Conservation (phyloP, 2,113 vertebrate genomes). For the Brachyhypopomus occidentalis region DNA sequence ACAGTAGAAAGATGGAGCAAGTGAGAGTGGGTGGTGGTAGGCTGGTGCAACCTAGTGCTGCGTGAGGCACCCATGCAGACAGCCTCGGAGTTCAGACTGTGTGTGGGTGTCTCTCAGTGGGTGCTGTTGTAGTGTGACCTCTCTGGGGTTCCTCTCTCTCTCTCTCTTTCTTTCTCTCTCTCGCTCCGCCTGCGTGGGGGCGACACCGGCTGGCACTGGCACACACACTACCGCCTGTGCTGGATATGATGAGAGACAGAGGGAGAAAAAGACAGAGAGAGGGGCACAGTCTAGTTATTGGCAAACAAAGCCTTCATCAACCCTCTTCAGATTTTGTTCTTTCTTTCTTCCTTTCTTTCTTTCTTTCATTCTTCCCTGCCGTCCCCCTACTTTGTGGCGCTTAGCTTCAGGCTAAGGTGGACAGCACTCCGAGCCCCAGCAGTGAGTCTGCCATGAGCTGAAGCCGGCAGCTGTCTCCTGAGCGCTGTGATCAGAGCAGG, state of each 20-base stretch:
- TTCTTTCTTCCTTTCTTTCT: not conserved
- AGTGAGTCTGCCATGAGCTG: not conserved
- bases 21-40: constrained; percentile 51
- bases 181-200: constrained; percentile 37
- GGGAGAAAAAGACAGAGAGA: constrained; percentile 3
- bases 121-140: constrained; percentile 54
- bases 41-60: constrained; percentile 40
- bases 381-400: not conserved
- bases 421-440: not conserved
- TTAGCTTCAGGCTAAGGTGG: not conserved
- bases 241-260: constrained; percentile 27
- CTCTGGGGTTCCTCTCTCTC: constrained; percentile 19
- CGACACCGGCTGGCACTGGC: constrained; percentile 42
- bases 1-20: constrained; percentile 45
- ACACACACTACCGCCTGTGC: constrained; percentile 3
- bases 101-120: constrained; percentile 63
- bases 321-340: not conserved
- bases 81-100: constrained; percentile 57
- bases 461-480: constrained; percentile 3
- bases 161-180: constrained; percentile 13
- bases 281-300: not conserved
- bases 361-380: not conserved
- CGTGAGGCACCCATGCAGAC: constrained; percentile 53
- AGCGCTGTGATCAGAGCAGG: not conserved
- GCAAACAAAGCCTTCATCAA: constrained; percentile 3